Percentiles rank a stretch among this genome's conserved stretches.
These are phyloP conservation scores for Erythrocercus mccallii DNA, from an alignment of 2,113 vertebrate species.

Conservation along the genomic window DNA sequence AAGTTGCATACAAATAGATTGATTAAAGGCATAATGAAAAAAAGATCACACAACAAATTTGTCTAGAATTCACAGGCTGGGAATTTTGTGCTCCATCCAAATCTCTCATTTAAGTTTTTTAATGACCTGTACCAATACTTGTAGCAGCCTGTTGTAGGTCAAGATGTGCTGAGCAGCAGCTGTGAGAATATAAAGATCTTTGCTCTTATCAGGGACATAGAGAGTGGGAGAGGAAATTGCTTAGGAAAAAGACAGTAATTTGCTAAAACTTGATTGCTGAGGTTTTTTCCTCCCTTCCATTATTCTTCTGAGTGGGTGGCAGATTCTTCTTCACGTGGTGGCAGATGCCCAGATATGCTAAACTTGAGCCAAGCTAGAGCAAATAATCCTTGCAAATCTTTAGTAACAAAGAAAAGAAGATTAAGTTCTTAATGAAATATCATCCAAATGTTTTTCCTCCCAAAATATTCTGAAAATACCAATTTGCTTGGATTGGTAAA, in stretches of 20 bases:
- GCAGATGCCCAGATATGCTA: not conserved
- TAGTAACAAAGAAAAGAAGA: not conserved
- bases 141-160: not conserved
- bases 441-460: not conserved
- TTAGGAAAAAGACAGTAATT: not conserved
- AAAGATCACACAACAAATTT: not conserved
- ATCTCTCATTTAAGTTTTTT: not conserved
- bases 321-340: not conserved
- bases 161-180: not conserved
- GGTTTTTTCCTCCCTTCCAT: fast-evolving
- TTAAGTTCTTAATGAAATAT: not conserved
- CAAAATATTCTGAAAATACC: not conserved
- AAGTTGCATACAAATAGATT: not conserved
- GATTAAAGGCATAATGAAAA: not conserved
- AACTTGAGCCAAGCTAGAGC: not conserved
- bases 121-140: not conserved
- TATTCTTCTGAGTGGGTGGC: not conserved
- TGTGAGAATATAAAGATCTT: not conserved
- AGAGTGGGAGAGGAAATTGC: not conserved
- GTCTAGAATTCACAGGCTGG: not conserved
- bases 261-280: not conserved
- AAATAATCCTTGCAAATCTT: not conserved
- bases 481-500: not conserved
- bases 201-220: not conserved
- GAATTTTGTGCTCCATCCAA: not conserved